These are phyloP conservation scores for Euclidia mi DNA, from an alignment of 2,888 invertebrate species.

Conservation along the genomic window DNA sequence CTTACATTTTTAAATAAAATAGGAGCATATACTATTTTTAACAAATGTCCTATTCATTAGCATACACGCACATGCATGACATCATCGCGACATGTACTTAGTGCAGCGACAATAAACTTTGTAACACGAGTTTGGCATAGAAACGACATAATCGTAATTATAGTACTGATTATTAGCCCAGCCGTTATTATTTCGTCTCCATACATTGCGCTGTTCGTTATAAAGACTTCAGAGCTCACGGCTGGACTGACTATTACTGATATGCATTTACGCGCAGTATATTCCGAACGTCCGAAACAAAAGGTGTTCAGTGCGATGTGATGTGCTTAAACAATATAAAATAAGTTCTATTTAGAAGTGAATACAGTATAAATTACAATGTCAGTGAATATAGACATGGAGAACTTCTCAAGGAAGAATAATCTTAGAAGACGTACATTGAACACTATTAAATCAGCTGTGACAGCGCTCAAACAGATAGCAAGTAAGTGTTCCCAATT, in stretches of 20 bases:
- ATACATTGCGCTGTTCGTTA: constrained; percentile 68
- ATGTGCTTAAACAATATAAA: constrained; percentile 40
- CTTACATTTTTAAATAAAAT: too few relatives aligned
- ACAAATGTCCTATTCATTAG: not conserved
- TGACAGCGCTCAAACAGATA: constrained; percentile 85
- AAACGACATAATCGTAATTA: constrained; percentile 46
- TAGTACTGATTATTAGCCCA: constrained; percentile 42
- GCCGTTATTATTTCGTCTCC: constrained; percentile 61
- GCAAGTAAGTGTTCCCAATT: constrained; percentile 85
- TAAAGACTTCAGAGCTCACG: constrained; percentile 74
- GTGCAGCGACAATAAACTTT: constrained; percentile 44
- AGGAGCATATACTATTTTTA: too few relatives aligned
- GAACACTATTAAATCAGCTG: constrained; percentile 84
- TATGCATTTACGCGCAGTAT: constrained; percentile 86
- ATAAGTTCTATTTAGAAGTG: constrained; percentile 29
- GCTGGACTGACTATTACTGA: constrained; percentile 76
- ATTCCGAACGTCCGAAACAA: constrained; percentile 80
- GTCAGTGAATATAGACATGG: constrained; percentile 85
- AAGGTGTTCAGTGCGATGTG: constrained; percentile 69
- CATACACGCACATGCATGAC: constrained; percentile 25
- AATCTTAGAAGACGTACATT: constrained; percentile 83
- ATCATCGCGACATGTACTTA: constrained; percentile 30
- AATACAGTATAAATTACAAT: constrained; percentile 64
- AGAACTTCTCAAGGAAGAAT: constrained; percentile 82
- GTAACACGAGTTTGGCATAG: constrained; percentile 48